A percentile compares a stretch with the other conserved stretches of the same genome.
phyloP scores from a whole-genome alignment of 2,113 vertebrate genomes.

The Ptilonorhynchus violaceus region DNA sequence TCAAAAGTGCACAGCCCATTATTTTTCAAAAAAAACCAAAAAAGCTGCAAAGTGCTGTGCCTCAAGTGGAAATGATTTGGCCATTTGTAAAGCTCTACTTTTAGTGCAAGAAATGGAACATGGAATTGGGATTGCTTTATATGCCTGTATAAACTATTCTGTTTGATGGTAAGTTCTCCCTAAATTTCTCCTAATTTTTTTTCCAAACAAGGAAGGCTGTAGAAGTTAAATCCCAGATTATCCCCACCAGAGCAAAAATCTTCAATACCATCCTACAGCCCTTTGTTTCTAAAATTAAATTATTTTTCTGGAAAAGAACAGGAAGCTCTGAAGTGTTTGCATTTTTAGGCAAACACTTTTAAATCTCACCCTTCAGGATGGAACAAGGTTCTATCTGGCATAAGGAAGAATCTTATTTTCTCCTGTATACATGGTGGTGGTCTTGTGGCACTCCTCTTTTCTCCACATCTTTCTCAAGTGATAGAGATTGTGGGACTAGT shows the following conservation, averaged over 20 bases:
- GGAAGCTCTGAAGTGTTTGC: too few relatives aligned
- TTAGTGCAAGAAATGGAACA: not conserved
- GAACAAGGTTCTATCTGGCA: not conserved
- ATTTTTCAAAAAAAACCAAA: not conserved
- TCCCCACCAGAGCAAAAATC: not conserved
- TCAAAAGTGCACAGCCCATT: not conserved
- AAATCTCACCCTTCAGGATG: not conserved
- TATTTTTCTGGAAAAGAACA: not conserved
- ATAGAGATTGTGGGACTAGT: not conserved
- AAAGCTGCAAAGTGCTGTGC: not conserved
- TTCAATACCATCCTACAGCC: not conserved
- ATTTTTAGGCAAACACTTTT: not conserved
- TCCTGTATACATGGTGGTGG: not conserved
- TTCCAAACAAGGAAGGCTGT: not conserved
- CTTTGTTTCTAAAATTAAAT: not conserved
- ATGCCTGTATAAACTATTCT: not conserved
- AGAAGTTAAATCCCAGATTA: not conserved
- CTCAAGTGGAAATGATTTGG: not conserved
- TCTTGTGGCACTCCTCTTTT: not conserved
- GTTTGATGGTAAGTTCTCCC: not conserved
- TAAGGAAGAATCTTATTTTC: not conserved
- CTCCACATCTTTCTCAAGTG: not conserved
- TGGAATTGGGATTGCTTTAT: not conserved
- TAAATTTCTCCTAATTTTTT: not conserved
- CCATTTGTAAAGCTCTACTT: not conserved